Conservation (phyloP, 2,888 invertebrate genomes). For the Desoria tigrina region DNA sequence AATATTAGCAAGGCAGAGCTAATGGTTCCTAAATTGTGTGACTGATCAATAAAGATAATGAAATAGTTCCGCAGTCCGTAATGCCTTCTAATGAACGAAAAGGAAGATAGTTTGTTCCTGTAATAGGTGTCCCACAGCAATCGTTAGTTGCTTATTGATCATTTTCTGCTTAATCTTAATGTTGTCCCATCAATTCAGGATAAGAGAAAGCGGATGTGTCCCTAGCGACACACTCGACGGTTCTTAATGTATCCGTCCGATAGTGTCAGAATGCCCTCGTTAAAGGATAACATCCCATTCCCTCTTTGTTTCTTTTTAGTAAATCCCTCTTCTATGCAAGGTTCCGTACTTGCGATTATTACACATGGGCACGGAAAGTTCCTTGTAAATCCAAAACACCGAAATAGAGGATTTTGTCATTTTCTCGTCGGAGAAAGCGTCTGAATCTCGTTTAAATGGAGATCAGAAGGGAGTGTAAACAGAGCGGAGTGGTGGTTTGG, state of each 20-base stretch:
- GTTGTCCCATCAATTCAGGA: neutral
- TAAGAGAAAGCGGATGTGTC: constrained; percentile 5
- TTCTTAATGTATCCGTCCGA: neutral
- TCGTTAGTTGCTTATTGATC: constrained; percentile 6
- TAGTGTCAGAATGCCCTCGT: neutral
- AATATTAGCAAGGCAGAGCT: neutral
- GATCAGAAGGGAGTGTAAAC: constrained; percentile 15
- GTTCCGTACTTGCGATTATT: neutral
- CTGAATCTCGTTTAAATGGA: constrained; percentile 26
- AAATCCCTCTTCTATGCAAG: neutral
- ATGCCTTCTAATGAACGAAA: neutral
- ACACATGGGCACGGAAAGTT: neutral
- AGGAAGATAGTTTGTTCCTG: neutral
- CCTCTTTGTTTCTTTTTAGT: constrained; percentile 1
- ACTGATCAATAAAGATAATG: constrained; percentile 16
- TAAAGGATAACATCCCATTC: neutral
- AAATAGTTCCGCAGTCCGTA: neutral
- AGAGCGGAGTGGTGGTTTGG: neutral
- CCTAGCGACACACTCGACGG: neutral
- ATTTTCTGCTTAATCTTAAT: constrained; percentile 9
- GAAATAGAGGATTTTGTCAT: too few relatives aligned
- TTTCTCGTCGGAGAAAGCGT: neutral
- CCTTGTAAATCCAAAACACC: neutral
- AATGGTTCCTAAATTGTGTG: constrained; percentile 10
- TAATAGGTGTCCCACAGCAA: constrained; percentile 1